A percentile compares a stretch with the other conserved stretches of the same genome.
phyloP scores from a whole-genome alignment of 1,140 invertebrate species.

The Cylas formicarius region DNA sequence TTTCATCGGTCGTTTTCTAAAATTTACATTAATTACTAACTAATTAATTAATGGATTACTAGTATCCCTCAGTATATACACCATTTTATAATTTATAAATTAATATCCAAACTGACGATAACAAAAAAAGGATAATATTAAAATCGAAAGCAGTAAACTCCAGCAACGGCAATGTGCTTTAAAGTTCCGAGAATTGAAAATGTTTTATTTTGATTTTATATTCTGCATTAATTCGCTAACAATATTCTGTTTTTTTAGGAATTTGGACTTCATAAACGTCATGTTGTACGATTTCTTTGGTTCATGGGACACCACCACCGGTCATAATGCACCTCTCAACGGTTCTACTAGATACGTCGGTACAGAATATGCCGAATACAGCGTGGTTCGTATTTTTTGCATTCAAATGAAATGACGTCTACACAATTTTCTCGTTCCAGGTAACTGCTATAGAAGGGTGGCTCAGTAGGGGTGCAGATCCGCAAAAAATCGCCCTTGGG shows the following conservation, averaged over 20 bases:
- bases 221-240: not conserved
- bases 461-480: constrained; percentile 41
- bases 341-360: constrained; percentile 42
- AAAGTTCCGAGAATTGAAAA: constrained; percentile 86
- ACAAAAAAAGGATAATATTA: constrained; percentile 2
- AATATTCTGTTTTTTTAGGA: constrained; percentile 31
- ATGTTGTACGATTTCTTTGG: constrained; percentile 67
- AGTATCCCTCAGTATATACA: too few relatives aligned
- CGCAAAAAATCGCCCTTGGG: constrained; percentile 55
- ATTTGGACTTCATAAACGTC: constrained; percentile 57
- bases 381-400: constrained; percentile 27
- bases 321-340: constrained; percentile 53
- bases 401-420: not conserved
- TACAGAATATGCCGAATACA: constrained; percentile 25
- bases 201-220: constrained; percentile 39
- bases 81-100: too few relatives aligned
- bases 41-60: too few relatives aligned
- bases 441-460: constrained; percentile 23
- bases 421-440: not conserved
- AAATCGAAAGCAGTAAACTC: constrained; percentile 9
- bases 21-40: too few relatives aligned
- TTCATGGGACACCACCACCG: constrained; percentile 51
- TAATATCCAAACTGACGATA: not conserved
- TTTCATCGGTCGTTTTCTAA: too few relatives aligned
- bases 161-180: constrained; percentile 44